These are phyloP conservation scores for Geotrypetes seraphini DNA, from an alignment of 2,797 vertebrate genomes.

Conservation along the genomic window DNA sequence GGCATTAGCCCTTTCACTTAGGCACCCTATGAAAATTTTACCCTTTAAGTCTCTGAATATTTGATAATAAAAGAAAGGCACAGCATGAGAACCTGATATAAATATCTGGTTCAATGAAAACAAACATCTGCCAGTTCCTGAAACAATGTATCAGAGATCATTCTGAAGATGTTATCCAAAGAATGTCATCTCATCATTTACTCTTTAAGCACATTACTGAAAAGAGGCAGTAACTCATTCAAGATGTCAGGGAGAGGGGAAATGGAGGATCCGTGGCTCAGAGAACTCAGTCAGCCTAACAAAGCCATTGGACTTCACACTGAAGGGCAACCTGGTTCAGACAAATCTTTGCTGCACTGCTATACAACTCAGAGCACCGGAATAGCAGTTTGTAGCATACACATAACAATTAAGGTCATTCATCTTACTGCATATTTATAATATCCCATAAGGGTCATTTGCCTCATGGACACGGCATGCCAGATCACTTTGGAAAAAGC, in stretches of 20 bases:
- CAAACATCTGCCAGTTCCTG: neutral
- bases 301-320: neutral
- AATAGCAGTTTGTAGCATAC: neutral
- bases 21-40: too few species aligned
- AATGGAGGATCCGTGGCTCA: neutral
- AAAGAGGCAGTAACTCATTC: neutral
- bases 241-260: neutral
- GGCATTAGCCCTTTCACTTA: too few species aligned
- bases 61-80: too few species aligned
- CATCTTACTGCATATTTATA: neutral
- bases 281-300: neutral
- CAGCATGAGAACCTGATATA: too few species aligned
- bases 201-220: neutral
- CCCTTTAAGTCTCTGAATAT: too few species aligned
- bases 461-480: too few species aligned
- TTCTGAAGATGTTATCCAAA: neutral
- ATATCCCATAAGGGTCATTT: too few species aligned
- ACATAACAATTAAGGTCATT: conserved; percentile 3
- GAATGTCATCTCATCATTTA: neutral
- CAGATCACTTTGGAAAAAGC: too few species aligned
- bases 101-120: neutral
- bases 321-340: neutral
- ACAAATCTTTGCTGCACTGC: neutral
- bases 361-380: neutral
- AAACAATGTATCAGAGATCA: neutral